These are phyloP conservation scores for Oryzias javanicus DNA, from an alignment of 2,113 vertebrate genomes.

Conservation along the genomic window DNA sequence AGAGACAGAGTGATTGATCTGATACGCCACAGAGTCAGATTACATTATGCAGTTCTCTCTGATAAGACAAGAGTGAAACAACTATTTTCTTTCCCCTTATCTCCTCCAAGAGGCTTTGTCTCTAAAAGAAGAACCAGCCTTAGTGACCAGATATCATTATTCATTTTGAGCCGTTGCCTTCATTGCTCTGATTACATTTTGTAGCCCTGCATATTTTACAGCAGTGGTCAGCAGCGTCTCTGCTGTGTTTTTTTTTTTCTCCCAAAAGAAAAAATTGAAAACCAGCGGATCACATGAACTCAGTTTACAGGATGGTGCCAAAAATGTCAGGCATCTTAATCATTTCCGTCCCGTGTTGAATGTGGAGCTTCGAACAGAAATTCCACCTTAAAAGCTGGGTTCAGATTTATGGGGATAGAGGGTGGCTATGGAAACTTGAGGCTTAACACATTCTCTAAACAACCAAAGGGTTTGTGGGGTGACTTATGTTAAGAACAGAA, in stretches of 20 bases:
- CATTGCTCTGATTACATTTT: slow-evolving; percentile 64
- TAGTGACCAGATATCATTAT: slow-evolving; percentile 66
- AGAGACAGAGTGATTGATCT: slow-evolving; percentile 68
- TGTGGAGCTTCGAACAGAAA: slow-evolving; percentile 63
- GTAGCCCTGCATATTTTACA: slow-evolving; percentile 50
- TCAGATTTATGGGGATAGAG: slow-evolving; percentile 37
- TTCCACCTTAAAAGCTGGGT: slow-evolving; percentile 58
- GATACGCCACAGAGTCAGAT: slow-evolving; percentile 66
- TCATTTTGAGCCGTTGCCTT: slow-evolving; percentile 64
- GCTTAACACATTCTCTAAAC: slow-evolving; percentile 12
- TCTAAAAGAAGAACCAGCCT: slow-evolving; percentile 69
- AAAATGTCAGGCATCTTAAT: slow-evolving; percentile 40
- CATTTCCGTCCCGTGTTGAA: slow-evolving; percentile 68
- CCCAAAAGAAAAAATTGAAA: slow-evolving; percentile 10
- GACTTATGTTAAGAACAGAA: too few relatives aligned
- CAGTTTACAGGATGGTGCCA: slow-evolving; percentile 10
- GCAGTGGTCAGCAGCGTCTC: slow-evolving; percentile 17
- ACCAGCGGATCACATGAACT: slow-evolving; percentile 18
- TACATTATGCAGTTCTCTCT: slow-evolving; percentile 71
- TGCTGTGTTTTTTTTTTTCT: slow-evolving; percentile 10
- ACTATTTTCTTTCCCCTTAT: slow-evolving; percentile 74
- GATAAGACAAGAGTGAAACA: slow-evolving; percentile 70
- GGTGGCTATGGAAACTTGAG: slow-evolving; percentile 23
- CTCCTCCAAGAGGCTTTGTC: slow-evolving; percentile 65
- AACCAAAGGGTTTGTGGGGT: neutral